Evolutionary conservation across 2,888 invertebrate genomes (phyloP), one percentile per base, ranked within the genome.

Genomic region (Onthophagus sagittarius): DNA sequence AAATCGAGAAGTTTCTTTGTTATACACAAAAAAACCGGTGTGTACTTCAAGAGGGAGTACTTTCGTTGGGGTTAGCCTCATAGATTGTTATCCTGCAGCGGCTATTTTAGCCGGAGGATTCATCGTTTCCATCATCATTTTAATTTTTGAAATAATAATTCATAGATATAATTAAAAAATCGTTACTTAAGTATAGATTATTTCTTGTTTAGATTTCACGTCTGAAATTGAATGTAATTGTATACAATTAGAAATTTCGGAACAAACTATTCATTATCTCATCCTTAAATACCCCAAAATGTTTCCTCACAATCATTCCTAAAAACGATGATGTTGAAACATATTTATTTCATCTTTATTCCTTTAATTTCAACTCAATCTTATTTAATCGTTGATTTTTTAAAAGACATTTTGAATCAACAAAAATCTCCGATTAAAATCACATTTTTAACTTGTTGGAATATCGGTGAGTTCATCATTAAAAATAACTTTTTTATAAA

Each of bases 41-140:
- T 92, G 91, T 77, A 85, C 86, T 0, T 88, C 88, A 6, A 82
- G 86, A 3, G 86, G 88, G 0, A 86, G 88, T 11, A 87, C 88
- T 1, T 91, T 91, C 84, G 87, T 91, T 78, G 90, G 89, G 73
- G 91, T 91, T 0, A 82, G 83, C 15, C 85, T 90, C 78, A 85
- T 88, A 0, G 90, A 90, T 79, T 88, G 88, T 77, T 87, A 88
- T 76, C 88, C 89, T 11, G 88, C 88, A 23, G 79, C 79, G 2
- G 80, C 79, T 3, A 80, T 84, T 15, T 78, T 84, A 70, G 77
- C 76, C n/a, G 78, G 78, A 65, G 85, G 85, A 0, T 75, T 81
- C 39, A 71, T 79, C 4, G 71, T 79, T 62, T 77, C 84, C 2
- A 31, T 82, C 14, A 15, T 77, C 7, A 73, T 84, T 63, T 82